Evolutionary conservation across 2,113 vertebrate genomes (phyloP).

Genomic region (Corydoras sp.): DNA sequence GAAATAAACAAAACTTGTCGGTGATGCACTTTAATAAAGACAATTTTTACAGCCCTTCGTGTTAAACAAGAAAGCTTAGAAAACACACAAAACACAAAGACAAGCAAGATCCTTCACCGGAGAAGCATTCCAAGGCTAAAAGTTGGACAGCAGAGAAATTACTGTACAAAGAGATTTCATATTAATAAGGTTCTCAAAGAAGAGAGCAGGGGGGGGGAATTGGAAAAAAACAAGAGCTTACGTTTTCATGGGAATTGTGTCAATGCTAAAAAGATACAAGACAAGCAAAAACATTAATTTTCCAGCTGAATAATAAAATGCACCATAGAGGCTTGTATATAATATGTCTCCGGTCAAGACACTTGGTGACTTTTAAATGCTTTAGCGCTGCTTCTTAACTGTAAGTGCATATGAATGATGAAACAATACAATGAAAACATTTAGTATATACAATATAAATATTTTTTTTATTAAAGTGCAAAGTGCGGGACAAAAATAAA

Average conservation of each 20-base stretch:
- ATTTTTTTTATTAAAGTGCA: conserved; percentile 65
- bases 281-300: conserved; percentile 55
- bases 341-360: conserved; percentile 41
- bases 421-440: conserved; percentile 34
- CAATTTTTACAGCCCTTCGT: conserved; percentile 61
- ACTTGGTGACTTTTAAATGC: conserved; percentile 35
- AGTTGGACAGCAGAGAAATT: conserved; percentile 58
- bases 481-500: conserved; percentile 61
- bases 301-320: conserved; percentile 38
- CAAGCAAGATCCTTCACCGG: conserved; percentile 57
- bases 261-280: conserved; percentile 78
- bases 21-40: conserved; percentile 43
- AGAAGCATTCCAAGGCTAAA: conserved; percentile 51
- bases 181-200: conserved; percentile 28
- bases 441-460: conserved; percentile 29
- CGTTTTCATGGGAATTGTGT: conserved; percentile 82
- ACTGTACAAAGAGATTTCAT: conserved; percentile 54
- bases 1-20: conserved; percentile 46
- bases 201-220: conserved; percentile 34
- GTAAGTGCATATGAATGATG: conserved; percentile 20
- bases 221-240: conserved; percentile 70
- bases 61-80: conserved; percentile 57
- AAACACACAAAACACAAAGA: conserved; percentile 50
- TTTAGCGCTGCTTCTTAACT: conserved; percentile 27
- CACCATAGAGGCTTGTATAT: conserved; percentile 37